Conservation (phyloP, 2,113 vertebrate genomes). For the Albula goreensis region DNA sequence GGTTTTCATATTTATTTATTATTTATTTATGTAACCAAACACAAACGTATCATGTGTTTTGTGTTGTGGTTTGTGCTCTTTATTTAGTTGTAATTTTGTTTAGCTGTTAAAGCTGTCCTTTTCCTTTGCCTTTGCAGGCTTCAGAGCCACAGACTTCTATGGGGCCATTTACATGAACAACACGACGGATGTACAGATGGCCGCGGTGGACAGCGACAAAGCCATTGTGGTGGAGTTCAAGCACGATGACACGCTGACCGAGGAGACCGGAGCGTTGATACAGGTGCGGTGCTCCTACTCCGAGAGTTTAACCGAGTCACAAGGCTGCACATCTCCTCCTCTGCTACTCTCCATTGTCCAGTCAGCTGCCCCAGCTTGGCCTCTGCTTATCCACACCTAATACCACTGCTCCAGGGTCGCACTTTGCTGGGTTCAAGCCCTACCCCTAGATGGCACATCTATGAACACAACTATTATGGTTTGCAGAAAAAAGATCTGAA, state of each 20-base stretch:
- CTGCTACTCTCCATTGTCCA: no score
- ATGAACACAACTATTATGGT: no score
- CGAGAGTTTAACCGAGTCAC: background rate
- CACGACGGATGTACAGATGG: constrained; percentile 93
- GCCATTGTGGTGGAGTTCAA: constrained; percentile 92
- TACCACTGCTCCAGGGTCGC: no score
- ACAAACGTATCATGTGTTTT: background rate
- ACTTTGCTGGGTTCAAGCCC: no score
- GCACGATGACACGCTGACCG: constrained; percentile 87
- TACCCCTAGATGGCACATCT: background rate
- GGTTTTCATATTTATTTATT: background rate
- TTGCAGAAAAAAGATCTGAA: no score
- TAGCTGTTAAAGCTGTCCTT: background rate
- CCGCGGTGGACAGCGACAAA: constrained; percentile 88
- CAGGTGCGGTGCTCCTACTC: constrained; percentile 56
- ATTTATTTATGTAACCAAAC: background rate
- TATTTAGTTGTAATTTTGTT: background rate
- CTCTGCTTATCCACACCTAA: no score
- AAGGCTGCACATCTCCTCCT: no score
- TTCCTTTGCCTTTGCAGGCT: constrained; percentile 66
- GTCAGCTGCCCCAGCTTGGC: no score
- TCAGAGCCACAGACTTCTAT: constrained; percentile 93
- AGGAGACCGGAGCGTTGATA: constrained; percentile 83
- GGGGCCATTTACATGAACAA: constrained; percentile 92
- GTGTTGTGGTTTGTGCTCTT: background rate